Base-by-base conservation (phyloP, 2,888 invertebrate genomes). In the Protophormia terraenovae region DNA sequence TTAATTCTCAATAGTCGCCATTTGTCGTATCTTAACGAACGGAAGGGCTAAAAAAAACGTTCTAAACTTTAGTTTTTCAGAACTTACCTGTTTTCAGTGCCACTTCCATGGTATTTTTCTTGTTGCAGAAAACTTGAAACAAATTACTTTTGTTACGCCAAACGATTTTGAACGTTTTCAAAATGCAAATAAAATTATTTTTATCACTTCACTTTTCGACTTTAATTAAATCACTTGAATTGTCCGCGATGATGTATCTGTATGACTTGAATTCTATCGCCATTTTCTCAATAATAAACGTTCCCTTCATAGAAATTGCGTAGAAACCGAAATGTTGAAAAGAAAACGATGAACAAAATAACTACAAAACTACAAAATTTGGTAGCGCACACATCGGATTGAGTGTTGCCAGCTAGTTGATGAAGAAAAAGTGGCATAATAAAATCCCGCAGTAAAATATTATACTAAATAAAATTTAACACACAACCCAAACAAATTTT, bases 1-100 rank as follows among this genome's bases (percentile, higher is more conserved):
- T 66, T 82, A 77, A 81, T 80, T 60, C 87, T 87, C 87, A 87
- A 86, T 86, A 91, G 91, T 92, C 90, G 91, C 91, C 90, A 91
- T 90, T 89, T 89, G 89, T 89, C 89, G 89, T 89, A 89, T 88
- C 86, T 87, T 62, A 78, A 87, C 83, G 88, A 81, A 86, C 75
- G 85, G 86, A 86, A 88, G 88, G 87, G 83, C 77, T 84, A 87
- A 87, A 88, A 87, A n/a, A 83, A 87, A 87, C 86, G 10, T 66
- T 72, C 7, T 86, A 79, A 83, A 78, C n/a, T n/a, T 73, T 88
- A 87, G 84, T 87, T 45, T 0, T 8, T 22, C 83, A 85, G 41
- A 35, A 78, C 89, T 90, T 90, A 89, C 90, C 90, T 87, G 88
- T 84, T 90, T 90, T 89, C 76, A 86, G 77, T 78, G 88, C 87